phyloP scores from a whole-genome alignment of 2,888 invertebrate species.

The Stenchaetothrips biformis region DNA sequence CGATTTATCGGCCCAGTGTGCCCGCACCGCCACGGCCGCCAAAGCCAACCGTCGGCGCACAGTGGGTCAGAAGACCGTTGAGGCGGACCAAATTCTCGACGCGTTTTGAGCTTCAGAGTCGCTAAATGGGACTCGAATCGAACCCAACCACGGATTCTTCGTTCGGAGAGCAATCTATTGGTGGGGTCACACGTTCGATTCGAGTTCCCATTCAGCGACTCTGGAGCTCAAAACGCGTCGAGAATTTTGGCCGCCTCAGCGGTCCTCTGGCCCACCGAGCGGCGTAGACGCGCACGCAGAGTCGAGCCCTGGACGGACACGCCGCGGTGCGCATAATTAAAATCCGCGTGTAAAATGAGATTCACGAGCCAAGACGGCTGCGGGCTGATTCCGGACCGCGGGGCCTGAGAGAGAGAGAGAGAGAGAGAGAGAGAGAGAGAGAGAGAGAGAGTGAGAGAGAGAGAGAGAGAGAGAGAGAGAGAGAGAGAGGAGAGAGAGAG shows the following conservation, averaged over 20 bases:
- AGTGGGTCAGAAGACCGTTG: too few relatives aligned
- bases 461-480: constrained; percentile 8
- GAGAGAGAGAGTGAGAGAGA: constrained; percentile 12
- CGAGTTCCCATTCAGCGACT: too few relatives aligned
- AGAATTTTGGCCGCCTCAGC: background rate
- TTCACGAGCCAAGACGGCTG: background rate
- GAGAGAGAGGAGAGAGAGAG: constrained; percentile 22
- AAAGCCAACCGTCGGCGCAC: too few relatives aligned
- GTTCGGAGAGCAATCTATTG: too few relatives aligned
- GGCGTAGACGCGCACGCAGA: background rate
- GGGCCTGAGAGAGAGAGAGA: background rate
- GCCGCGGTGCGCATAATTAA: background rate
- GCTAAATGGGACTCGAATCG: too few relatives aligned
- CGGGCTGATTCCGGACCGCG: background rate
- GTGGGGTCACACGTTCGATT: too few relatives aligned
- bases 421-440: constrained; percentile 13
- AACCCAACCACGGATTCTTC: too few relatives aligned
- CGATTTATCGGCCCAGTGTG: background rate
- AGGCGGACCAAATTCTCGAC: too few relatives aligned
- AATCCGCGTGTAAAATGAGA: background rate
- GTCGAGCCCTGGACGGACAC: background rate
- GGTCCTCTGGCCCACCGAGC: background rate
- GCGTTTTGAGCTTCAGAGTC: too few relatives aligned
- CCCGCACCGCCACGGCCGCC: too few relatives aligned
- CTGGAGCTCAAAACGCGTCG: too few relatives aligned